These are phyloP conservation scores for Tenthredo notha DNA, from an alignment of 2,888 invertebrate species.

Conservation along the genomic window DNA sequence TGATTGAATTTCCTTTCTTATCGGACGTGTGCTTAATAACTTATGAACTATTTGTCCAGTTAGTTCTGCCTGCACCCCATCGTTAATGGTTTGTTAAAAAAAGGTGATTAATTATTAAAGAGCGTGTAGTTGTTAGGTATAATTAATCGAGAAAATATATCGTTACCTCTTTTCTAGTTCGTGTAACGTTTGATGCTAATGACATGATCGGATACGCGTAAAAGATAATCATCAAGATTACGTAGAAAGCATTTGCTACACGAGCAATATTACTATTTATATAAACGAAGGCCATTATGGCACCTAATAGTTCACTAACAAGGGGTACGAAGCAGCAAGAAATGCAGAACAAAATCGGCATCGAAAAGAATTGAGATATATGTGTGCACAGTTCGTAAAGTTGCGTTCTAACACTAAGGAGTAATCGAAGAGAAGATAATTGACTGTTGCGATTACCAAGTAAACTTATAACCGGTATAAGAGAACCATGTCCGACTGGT, in stretches of 20 bases:
- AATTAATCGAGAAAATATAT: not conserved
- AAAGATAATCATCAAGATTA: not conserved
- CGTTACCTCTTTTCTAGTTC: not conserved
- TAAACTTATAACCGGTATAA: not conserved
- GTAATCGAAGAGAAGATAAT: not conserved
- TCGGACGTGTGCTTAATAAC: not conserved
- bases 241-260: not conserved
- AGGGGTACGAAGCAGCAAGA: not conserved
- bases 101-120: not conserved
- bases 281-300: too few species aligned
- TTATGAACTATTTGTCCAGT: not conserved
- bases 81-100: not conserved
- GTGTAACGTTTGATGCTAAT: not conserved
- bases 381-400: not conserved
- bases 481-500: not conserved
- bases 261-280: not conserved
- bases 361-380: not conserved
- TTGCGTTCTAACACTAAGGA: not conserved
- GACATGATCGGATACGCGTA: not conserved
- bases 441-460: not conserved
- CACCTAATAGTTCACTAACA: not conserved
- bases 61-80: not conserved
- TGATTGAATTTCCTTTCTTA: not conserved
- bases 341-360: not conserved
- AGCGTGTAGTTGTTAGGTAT: not conserved